Base-by-base conservation (phyloP, 2,888 invertebrate species). In the Leptinotarsa peninsularis region DNA sequence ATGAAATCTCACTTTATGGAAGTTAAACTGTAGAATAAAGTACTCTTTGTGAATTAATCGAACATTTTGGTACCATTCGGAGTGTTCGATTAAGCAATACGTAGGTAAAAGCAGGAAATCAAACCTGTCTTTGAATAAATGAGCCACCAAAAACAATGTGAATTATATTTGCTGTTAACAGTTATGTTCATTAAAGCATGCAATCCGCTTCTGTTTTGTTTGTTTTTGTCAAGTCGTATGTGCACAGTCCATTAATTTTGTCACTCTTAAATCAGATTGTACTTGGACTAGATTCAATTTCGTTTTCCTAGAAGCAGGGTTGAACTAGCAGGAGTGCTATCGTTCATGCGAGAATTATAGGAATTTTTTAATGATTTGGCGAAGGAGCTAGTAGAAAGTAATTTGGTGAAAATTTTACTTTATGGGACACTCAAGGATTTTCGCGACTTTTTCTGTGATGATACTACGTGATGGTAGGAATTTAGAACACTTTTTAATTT, bases 181-280 rank as follows among this genome's bases (percentile, higher is more conserved):
- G 63, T 63, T 63, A 63, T 63, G 33, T 63, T 63, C 63, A 43
- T 63, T 63, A 63, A 63, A 63, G 18, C 63, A 33, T 63, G 63
- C 63, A 63, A 63, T 63, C 63, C 43, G 33, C 63, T 63, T 63
- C 43, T 10, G 43, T 63, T 63, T 43, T 63, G 43, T 63, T 63
- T 63, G 63, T 63, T 63, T 52, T 43, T 63, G 27, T 43, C 43
- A 52, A 43, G n/a, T 63, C 63, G 43, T 43, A 5, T 23, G 17
- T 63, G 33, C 33, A n/a, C 63, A 33, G 63, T 43, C 43, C 63
- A 63, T 63, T 63, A 63, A 63, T 63, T 63, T 63, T 63, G 63
- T 63, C 63, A 63, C 63, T 63, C 33, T 63, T 43, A n/a, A 63
- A 63, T 63, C 63, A 63, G 63, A 63, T 63, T 63, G 63, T 27